These are phyloP conservation scores for Falcaria lacertinaria DNA, from an alignment of 2,888 invertebrate genomes.

Conservation along the genomic window DNA sequence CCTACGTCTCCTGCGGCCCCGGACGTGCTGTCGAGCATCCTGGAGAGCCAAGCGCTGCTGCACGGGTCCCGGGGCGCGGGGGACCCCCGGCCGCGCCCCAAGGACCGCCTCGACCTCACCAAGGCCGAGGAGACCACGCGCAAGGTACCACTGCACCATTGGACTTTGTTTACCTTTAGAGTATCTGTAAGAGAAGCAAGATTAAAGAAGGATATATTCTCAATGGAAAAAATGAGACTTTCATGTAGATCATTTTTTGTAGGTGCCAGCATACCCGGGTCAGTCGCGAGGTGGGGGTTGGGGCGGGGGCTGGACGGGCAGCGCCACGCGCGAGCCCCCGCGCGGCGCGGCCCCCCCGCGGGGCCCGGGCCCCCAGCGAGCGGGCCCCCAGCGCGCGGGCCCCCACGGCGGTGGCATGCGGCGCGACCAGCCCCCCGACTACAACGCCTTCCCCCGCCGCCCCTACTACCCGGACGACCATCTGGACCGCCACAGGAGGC, in stretches of 20 bases:
- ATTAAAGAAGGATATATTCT: no score
- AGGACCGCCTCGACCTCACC: constrained; percentile 34
- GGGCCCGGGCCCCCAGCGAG: no score
- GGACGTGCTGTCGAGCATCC: constrained; percentile 84
- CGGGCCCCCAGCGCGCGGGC: not conserved
- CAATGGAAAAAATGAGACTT: no score
- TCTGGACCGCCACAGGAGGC: constrained; percentile 24
- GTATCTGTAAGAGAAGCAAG: no score
- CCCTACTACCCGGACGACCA: constrained; percentile 22
- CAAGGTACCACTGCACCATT: constrained; percentile 27
- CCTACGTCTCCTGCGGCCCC: constrained; percentile 63
- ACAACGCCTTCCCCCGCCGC: constrained; percentile 10
- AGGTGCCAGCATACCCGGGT: constrained; percentile 82
- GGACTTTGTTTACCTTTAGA: no score
- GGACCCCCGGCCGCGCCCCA: constrained; percentile 3
- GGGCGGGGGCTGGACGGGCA: constrained; percentile 53
- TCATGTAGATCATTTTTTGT: no score
- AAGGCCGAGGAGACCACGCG: constrained; percentile 44
- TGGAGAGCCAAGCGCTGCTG: constrained; percentile 85
- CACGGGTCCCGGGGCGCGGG: constrained; percentile 41
- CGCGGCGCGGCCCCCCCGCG: constrained; percentile 38
- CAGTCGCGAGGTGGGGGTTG: constrained; percentile 74
- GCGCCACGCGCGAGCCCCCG: constrained; percentile 29
- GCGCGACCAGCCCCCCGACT: not conserved
- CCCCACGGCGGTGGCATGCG: constrained; percentile 17